A percentile compares a stretch with the other conserved stretches of the same genome.
Evolutionary conservation across 2,113 vertebrate genomes (phyloP).

Genomic region (Pseudopipra pipra): DNA sequence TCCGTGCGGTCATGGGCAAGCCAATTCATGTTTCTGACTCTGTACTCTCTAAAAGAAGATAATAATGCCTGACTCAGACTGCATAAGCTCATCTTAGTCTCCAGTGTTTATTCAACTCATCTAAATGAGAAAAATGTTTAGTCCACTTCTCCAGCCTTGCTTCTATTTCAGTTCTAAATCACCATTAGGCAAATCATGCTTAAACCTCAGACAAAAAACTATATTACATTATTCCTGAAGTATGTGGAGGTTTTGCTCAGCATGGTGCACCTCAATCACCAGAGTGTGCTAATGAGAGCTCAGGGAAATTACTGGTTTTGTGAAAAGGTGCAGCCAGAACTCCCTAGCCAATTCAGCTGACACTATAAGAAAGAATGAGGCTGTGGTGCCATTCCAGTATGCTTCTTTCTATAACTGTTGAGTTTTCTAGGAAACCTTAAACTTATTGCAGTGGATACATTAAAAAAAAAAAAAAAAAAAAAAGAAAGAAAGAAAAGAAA

Average conservation of each 20-base stretch:
- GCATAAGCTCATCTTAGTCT: neutral
- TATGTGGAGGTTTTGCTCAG: neutral
- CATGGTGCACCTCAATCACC: neutral
- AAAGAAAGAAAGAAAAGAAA: neutral
- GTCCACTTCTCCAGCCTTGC: neutral
- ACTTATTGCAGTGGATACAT: neutral
- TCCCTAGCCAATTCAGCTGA: neutral
- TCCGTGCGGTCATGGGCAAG: slow-evolving; percentile 29
- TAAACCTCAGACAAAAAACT: neutral
- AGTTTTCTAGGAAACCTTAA: neutral
- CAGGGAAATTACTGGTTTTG: neutral
- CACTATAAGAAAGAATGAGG: neutral
- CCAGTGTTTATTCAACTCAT: neutral
- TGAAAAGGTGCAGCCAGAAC: neutral
- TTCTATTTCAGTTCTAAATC: slow-evolving; percentile 11
- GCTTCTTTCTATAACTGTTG: neutral
- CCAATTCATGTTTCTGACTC: slow-evolving; percentile 30
- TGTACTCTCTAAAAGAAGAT: neutral
- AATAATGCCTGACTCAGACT: slow-evolving; percentile 26
- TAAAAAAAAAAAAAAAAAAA: neutral
- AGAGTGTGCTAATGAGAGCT: neutral
- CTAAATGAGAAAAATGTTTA: slow-evolving; percentile 25
- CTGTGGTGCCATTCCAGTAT: neutral
- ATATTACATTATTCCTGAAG: neutral
- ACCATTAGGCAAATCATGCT: neutral